Percentiles rank a stretch among this genome's conserved stretches.
phyloP scores from a whole-genome alignment of 2,888 invertebrate genomes.

The Clostera curtula region DNA sequence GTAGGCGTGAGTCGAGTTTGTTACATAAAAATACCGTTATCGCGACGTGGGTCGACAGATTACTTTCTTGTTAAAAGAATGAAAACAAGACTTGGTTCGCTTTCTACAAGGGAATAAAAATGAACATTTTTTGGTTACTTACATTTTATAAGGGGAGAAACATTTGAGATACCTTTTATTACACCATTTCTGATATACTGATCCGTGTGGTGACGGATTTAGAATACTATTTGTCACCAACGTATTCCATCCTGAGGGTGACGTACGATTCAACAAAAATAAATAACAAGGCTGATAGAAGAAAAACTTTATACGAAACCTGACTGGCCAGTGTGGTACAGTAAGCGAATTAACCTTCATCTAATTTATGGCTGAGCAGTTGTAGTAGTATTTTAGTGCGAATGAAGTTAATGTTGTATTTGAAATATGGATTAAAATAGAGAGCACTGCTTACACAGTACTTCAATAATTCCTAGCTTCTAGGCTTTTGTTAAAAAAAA shows the following conservation, averaged over 20 bases:
- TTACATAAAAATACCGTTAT: slow-evolving; percentile 74
- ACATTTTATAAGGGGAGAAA: slow-evolving; percentile 39
- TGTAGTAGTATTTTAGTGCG: slow-evolving; percentile 25
- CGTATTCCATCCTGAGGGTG: too few relatives aligned
- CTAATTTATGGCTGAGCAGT: too few relatives aligned
- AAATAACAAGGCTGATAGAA: slow-evolving; percentile 26
- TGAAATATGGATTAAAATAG: slow-evolving; percentile 17
- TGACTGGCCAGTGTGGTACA: too few relatives aligned
- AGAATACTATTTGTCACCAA: too few relatives aligned
- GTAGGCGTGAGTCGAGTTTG: slow-evolving; percentile 70
- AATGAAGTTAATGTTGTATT: slow-evolving; percentile 22
- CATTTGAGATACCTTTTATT: slow-evolving; percentile 41
- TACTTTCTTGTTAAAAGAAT: slow-evolving; percentile 74
- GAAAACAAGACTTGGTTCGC: slow-evolving; percentile 68
- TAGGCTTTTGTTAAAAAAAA: too few relatives aligned
- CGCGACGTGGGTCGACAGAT: slow-evolving; percentile 70
- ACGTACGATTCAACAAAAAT: too few relatives aligned
- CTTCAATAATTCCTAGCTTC: slow-evolving; percentile 11
- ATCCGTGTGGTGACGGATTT: too few relatives aligned
- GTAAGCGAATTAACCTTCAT: too few relatives aligned
- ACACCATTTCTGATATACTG: slow-evolving; percentile 28
- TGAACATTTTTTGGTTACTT: slow-evolving; percentile 51
- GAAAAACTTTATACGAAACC: too few relatives aligned
- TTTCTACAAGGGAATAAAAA: slow-evolving; percentile 62
- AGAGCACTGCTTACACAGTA: slow-evolving; percentile 17